These are phyloP conservation scores for Porites rus DNA, from an alignment of 92 coral and sea anemone genomes.

Conservation along the genomic window DNA sequence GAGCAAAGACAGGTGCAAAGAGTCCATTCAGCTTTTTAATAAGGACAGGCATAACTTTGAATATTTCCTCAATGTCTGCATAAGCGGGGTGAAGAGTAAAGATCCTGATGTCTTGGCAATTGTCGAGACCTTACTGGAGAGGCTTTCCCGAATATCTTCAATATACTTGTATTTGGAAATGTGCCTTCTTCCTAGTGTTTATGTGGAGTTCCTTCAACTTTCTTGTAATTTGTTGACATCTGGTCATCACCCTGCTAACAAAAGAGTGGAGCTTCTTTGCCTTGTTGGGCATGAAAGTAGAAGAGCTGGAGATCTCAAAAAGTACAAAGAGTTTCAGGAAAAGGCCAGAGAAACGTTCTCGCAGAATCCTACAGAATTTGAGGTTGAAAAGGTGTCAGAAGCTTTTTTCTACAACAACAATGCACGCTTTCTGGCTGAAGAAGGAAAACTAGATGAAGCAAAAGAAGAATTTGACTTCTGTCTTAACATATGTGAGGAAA, in stretches of 20 bases:
- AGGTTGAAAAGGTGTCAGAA: slow-evolving; percentile 9
- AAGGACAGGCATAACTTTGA: slow-evolving; percentile 38
- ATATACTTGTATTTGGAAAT: slow-evolving; percentile 22
- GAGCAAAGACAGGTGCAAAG: slow-evolving; percentile 37
- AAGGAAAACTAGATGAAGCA: slow-evolving; percentile 21
- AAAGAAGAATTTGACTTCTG: slow-evolving; percentile 5
- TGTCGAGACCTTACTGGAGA: background rate
- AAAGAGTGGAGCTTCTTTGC: slow-evolving; percentile 29
- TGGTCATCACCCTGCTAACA: slow-evolving; percentile 3
- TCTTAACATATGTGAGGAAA: slow-evolving; percentile 6
- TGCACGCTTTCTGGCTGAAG: slow-evolving; percentile 25
- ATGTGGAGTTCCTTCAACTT: slow-evolving; percentile 14
- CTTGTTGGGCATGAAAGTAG: slow-evolving; percentile 35
- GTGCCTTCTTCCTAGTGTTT: slow-evolving; percentile 34
- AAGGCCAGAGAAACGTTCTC: background rate
- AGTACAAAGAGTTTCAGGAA: slow-evolving; percentile 11
- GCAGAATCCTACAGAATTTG: background rate
- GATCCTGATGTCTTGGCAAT: background rate
- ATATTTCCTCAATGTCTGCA: slow-evolving; percentile 4
- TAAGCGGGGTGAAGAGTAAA: background rate
- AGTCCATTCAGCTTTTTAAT: slow-evolving; percentile 30
- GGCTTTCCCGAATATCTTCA: background rate
- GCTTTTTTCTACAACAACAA: slow-evolving; percentile 17
- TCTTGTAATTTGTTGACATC: background rate
- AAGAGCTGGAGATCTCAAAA: background rate